These are phyloP conservation scores for Scomber colias DNA, from an alignment of 2,113 vertebrate species.

Conservation along the genomic window DNA sequence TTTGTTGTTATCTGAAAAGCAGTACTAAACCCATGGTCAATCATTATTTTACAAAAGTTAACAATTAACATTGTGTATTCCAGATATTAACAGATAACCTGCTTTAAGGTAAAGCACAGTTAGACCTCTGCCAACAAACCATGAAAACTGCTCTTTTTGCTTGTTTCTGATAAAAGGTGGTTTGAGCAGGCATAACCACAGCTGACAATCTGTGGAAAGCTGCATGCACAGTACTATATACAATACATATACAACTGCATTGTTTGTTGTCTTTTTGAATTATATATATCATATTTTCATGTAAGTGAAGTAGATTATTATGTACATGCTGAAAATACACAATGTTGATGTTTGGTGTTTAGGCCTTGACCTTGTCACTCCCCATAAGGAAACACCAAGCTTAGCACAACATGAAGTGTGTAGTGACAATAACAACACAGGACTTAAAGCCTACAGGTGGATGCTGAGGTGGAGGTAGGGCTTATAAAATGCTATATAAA, in stretches of 20 bases:
- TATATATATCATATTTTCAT: neutral
- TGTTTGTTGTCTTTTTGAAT: too few species aligned
- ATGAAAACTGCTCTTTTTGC: too few species aligned
- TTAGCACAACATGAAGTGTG: neutral
- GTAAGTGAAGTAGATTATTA: neutral
- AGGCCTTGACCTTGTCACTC: neutral
- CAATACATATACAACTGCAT: neutral
- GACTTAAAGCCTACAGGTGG: too few species aligned
- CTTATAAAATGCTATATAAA: neutral
- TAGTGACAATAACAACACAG: neutral
- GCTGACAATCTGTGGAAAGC: neutral
- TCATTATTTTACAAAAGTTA: constrained; percentile 6
- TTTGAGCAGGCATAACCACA: too few species aligned
- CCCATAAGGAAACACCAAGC: too few species aligned
- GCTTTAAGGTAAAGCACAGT: neutral
- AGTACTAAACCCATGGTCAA: neutral
- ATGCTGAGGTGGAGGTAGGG: neutral
- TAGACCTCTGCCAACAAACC: neutral
- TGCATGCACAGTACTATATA: neutral
- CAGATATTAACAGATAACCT: neutral
- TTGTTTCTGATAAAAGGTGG: too few species aligned
- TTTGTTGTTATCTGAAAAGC: neutral
- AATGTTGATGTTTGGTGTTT: neutral
- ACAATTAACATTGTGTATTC: neutral
- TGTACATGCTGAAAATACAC: too few species aligned